A percentile compares a stretch with the other conserved stretches of the same genome.
Conservation (phyloP, 2,888 invertebrate species). For the Carterocephalus palaemon region DNA sequence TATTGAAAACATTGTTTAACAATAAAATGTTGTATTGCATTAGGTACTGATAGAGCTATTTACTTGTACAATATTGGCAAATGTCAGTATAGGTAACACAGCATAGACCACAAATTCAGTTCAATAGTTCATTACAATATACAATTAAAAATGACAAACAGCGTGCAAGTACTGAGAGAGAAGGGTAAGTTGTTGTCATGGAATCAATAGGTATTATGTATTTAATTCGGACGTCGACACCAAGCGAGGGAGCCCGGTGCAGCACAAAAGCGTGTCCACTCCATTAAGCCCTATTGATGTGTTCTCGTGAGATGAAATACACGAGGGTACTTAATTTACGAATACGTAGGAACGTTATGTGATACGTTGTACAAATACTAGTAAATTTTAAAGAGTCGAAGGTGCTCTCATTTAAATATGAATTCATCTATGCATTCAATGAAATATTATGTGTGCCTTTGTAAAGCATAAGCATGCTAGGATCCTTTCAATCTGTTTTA, state of each 20-base stretch:
- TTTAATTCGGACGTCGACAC: slow-evolving; percentile 48
- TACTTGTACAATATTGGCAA: too few species aligned
- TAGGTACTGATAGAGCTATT: too few species aligned
- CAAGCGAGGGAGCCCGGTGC: slow-evolving; percentile 40
- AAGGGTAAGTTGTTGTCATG: slow-evolving; percentile 1
- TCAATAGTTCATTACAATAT: too few species aligned
- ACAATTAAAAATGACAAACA: too few species aligned
- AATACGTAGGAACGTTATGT: slow-evolving; percentile 3
- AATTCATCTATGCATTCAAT: not conserved
- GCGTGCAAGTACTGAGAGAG: slow-evolving; percentile 1
- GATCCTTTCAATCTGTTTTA: too few species aligned
- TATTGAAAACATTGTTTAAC: too few species aligned
- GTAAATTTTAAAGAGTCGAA: not conserved
- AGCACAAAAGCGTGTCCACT: slow-evolving; percentile 50
- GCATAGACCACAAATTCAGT: too few species aligned
- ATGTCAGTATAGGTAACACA: too few species aligned
- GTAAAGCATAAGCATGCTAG: not conserved
- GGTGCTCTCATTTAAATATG: not conserved
- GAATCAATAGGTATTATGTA: slow-evolving; percentile 40
- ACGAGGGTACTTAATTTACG: slow-evolving; percentile 41
- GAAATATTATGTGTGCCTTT: not conserved
- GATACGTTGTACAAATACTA: not conserved
- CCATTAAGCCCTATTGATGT: slow-evolving; percentile 67
- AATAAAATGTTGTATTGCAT: too few species aligned
- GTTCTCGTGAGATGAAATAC: slow-evolving; percentile 49